These are phyloP conservation scores for Lethrus apterus DNA, from an alignment of 1,140 invertebrate genomes.

Conservation along the genomic window DNA sequence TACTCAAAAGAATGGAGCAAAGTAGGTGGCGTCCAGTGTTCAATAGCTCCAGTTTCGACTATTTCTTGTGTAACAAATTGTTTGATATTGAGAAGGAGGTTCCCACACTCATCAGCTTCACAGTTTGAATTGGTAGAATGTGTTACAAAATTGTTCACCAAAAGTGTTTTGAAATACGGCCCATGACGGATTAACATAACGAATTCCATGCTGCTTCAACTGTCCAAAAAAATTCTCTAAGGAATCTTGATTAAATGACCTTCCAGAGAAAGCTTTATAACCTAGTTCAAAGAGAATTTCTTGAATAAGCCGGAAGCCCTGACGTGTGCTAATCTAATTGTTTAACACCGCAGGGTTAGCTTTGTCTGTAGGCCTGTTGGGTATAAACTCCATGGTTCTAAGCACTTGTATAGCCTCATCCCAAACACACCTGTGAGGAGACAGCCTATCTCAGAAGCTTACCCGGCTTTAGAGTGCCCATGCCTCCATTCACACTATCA, in stretches of 20 bases:
- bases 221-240: constrained; percentile 23
- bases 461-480: neutral
- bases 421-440: constrained; percentile 1
- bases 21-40: too few relatives aligned
- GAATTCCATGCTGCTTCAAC: constrained; percentile 13
- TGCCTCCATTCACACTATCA: constrained; percentile 11
- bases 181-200: constrained; percentile 17
- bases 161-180: constrained; percentile 15
- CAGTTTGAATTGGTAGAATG: constrained; percentile 18
- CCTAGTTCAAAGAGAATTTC: constrained; percentile 9
- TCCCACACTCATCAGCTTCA: too few relatives aligned
- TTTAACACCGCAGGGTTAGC: neutral
- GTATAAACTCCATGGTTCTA: neutral
- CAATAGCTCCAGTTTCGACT: too few relatives aligned
- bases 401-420: constrained; percentile 1
- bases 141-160: constrained; percentile 17
- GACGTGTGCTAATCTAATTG: neutral
- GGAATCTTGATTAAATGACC: constrained; percentile 22
- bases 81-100: too few relatives aligned
- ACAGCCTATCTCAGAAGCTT: constrained; percentile 2
- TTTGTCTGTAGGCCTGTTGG: neutral
- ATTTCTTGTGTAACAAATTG: too few relatives aligned
- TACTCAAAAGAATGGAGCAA: too few relatives aligned
- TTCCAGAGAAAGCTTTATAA: constrained; percentile 9
- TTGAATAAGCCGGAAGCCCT: too few relatives aligned